Conservation (phyloP, 2,797 vertebrate genomes). For the Myotis findleyi region DNA sequence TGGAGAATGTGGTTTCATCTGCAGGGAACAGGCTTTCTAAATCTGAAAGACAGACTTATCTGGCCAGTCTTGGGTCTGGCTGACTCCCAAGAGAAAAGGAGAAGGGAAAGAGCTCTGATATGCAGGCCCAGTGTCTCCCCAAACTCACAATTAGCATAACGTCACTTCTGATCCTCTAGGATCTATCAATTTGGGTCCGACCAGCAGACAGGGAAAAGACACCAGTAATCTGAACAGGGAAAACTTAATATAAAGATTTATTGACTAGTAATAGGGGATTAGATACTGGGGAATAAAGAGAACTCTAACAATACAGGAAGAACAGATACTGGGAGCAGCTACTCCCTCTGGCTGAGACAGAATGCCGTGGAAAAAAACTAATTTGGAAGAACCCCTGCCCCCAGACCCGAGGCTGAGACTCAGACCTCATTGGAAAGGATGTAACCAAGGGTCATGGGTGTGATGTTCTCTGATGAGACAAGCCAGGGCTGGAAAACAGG, state of each 20-base stretch:
- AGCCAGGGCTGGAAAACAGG: not conserved
- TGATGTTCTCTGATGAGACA: not conserved
- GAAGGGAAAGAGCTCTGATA: not conserved
- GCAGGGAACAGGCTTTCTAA: not conserved
- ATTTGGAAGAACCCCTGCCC: not conserved
- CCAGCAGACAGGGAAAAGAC: not conserved
- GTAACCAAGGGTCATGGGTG: not conserved
- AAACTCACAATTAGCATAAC: not conserved
- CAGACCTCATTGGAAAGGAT: not conserved
- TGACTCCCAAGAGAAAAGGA: not conserved
- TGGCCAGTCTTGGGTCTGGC: no score
- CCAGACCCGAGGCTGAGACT: not conserved
- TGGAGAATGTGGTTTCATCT: not conserved
- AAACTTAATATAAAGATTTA: conserved; percentile 12
- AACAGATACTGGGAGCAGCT: not conserved
- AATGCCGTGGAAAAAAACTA: not conserved
- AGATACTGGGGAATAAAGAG: not conserved
- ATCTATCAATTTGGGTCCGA: not conserved
- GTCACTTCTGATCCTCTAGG: not conserved
- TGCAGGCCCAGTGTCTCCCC: not conserved
- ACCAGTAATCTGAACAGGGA: not conserved
- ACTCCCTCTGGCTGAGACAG: not conserved
- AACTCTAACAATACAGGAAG: not conserved
- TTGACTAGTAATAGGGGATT: not conserved
- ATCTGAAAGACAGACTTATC: not conserved